Conservation (phyloP, 2,888 invertebrate genomes). For the Luperina testacea region DNA sequence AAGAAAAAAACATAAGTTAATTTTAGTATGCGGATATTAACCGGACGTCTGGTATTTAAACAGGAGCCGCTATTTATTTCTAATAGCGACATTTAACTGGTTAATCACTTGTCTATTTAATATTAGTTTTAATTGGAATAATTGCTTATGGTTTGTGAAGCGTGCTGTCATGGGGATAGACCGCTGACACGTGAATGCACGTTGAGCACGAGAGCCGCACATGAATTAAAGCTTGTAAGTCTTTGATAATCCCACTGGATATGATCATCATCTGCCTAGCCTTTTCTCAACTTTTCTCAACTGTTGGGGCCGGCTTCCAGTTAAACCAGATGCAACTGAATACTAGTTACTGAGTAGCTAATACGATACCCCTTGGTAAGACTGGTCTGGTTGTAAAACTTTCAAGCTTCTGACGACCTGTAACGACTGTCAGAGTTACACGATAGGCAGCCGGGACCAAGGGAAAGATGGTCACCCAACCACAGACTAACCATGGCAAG, state of each 20-base stretch:
- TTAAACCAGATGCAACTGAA: too few relatives aligned
- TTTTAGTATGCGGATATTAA: slow-evolving; percentile 46
- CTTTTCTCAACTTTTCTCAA: not conserved
- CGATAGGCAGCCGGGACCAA: too few relatives aligned
- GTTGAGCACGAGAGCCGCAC: not conserved
- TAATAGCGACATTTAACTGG: slow-evolving; percentile 32
- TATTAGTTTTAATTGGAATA: slow-evolving; percentile 47
- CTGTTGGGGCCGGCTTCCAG: not conserved
- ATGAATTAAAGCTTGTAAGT: not conserved
- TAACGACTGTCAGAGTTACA: too few relatives aligned
- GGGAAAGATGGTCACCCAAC: too few relatives aligned
- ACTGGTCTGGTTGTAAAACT: not conserved
- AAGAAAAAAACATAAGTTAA: slow-evolving; percentile 6
- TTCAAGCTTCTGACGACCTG: not conserved
- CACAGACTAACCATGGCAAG: too few relatives aligned
- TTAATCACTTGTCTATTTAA: slow-evolving; percentile 29
- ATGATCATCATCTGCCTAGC: not conserved
- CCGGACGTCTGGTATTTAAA: slow-evolving; percentile 34
- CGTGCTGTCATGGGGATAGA: slow-evolving; percentile 15
- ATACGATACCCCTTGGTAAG: not conserved
- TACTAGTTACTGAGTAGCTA: too few relatives aligned
- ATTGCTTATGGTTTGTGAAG: slow-evolving; percentile 29
- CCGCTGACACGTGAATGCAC: slow-evolving; percentile 7
- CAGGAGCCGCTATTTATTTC: slow-evolving; percentile 39
- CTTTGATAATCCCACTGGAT: not conserved